Base-by-base conservation (phyloP, 2,797 vertebrate species). In the Cuculus canorus region DNA sequence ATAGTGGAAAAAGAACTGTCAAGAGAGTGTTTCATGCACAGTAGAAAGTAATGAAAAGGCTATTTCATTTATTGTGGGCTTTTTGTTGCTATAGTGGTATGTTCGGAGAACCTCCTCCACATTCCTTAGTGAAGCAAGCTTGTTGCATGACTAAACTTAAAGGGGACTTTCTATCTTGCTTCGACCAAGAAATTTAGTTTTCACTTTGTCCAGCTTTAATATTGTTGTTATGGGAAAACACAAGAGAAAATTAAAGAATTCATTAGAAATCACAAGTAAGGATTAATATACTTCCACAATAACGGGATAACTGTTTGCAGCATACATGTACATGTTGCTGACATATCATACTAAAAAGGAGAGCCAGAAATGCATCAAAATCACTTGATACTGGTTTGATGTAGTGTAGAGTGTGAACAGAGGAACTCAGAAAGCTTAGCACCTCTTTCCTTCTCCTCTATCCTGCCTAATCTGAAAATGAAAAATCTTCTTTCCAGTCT, bases 331-430 rank as follows among this genome's bases (percentile, higher is more conserved):
- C 3, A 1, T 27, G 13, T 32, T 61, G 19, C 43, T 57, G 32
- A 60, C 35, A 10, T 19, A n/a, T 45, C 13, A 22, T 41, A 22
- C 13, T 25, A 45, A 19, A 65, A 7, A 50, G 22, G 8, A 73
- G 54, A 61, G 18, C 15, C 59, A 82, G 45, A 22, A 65, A 63
- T 41, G 21, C 35, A 70, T 27, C 48, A 28, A 77, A 72, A n/a
- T 43, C 23, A 35, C 15, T 39, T 0, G 0, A 41, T 21, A 24
- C 18, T 21, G 37, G 25, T 37, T 64, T 64, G 56, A 53, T 56
- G 48, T 1, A n/a, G 30, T 13, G 41, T 17, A 47, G 32, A 43
- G 23, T 21, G 60, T 15, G 35, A 79, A 4, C 10, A 76, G 22
- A 77, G 33, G 6, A 68, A 47, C 12, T 39, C 50, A 35, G 16